Conservation (phyloP, 2,888 invertebrate species). For the Sesia bembeciformis region DNA sequence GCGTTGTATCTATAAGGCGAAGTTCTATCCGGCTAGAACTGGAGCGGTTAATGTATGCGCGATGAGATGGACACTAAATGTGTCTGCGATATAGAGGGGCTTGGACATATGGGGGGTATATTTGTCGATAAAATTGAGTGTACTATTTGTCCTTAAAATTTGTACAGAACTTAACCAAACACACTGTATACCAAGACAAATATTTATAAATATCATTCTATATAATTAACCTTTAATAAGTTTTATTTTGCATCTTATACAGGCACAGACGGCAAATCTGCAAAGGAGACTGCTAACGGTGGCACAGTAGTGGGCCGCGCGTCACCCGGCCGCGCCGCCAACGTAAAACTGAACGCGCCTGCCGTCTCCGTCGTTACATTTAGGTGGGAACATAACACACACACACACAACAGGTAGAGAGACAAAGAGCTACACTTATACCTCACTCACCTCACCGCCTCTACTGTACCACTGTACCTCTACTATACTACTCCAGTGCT, state of each 20-base stretch:
- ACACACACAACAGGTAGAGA: constrained; percentile 79
- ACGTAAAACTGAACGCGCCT: constrained; percentile 76
- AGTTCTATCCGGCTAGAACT: too few species aligned
- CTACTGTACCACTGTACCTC: neutral
- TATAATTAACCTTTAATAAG: neutral
- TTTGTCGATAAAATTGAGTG: too few species aligned
- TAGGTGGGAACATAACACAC: constrained; percentile 86
- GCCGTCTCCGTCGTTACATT: constrained; percentile 93
- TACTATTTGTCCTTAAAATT: too few species aligned
- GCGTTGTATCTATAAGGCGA: too few species aligned
- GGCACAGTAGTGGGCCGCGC: constrained; percentile 31
- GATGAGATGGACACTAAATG: too few species aligned
- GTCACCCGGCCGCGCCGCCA: constrained; percentile 59
- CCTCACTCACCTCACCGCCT: too few species aligned
- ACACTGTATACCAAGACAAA: too few species aligned
- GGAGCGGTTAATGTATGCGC: too few species aligned
- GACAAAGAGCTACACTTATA: constrained; percentile 67
- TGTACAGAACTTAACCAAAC: too few species aligned
- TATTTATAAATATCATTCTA: too few species aligned
- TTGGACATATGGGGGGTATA: too few species aligned
- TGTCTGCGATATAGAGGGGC: too few species aligned
- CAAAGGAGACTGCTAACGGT: constrained; percentile 29
- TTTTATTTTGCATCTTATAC: neutral
- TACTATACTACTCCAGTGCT: neutral
- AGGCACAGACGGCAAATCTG: constrained; percentile 12